Conservation (phyloP, 2,113 vertebrate species). For the Heterotis niloticus region DNA sequence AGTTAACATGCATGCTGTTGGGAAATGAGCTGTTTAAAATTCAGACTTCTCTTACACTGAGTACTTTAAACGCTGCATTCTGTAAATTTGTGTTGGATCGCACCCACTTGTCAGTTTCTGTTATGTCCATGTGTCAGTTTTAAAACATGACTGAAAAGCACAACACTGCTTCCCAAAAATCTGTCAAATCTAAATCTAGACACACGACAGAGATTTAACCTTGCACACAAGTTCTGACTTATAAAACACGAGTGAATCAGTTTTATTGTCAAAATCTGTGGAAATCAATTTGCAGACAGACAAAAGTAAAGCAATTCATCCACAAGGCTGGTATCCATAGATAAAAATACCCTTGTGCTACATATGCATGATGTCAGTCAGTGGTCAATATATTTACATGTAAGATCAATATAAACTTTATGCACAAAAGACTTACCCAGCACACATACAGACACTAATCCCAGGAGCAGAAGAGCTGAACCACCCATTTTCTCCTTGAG, state of each 20-base stretch:
- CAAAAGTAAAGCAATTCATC: not conserved
- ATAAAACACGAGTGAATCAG: not conserved
- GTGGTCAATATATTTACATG: no score
- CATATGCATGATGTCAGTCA: no score
- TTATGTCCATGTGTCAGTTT: no score
- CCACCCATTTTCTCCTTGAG: slow-evolving; percentile 17
- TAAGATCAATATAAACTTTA: no score
- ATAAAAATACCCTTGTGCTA: not conserved
- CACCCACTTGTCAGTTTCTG: no score
- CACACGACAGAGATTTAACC: not conserved
- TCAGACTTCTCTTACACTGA: no score
- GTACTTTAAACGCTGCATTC: no score
- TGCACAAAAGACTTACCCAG: slow-evolving; percentile 4
- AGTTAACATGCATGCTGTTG: no score
- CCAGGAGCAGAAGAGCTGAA: not conserved
- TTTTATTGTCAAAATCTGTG: not conserved
- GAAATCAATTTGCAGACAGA: not conserved
- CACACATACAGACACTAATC: slow-evolving; percentile 1
- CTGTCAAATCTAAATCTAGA: not conserved
- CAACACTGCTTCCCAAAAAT: not conserved
- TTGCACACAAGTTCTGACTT: not conserved
- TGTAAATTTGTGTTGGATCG: no score
- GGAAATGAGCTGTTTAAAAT: no score
- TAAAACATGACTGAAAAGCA: no score
- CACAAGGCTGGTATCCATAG: not conserved